Conservation (phyloP, 2,888 invertebrate genomes). For the Portevinia maculata region DNA sequence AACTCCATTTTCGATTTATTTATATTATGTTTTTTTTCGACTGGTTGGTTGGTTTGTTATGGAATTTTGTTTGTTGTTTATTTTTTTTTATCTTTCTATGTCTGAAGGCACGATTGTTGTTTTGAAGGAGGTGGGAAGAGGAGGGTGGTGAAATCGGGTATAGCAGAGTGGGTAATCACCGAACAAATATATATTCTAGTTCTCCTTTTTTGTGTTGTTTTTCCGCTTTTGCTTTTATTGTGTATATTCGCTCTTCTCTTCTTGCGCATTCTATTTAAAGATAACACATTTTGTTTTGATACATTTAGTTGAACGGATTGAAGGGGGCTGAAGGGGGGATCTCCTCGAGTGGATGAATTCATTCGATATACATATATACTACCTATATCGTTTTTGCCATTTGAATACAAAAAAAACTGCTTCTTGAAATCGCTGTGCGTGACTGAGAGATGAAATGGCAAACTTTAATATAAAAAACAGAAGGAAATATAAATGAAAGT, state of each 20-base stretch:
- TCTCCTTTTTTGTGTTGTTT: constrained; percentile 13
- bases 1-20: background rate
- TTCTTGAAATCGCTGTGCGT: constrained; percentile 63
- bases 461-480: constrained; percentile 44
- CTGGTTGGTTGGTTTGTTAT: constrained; percentile 26
- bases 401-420: constrained; percentile 58
- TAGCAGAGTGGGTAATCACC: constrained; percentile 44
- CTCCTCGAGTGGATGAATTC: background rate
- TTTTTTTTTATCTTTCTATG: constrained; percentile 22
- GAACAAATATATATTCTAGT: constrained; percentile 42
- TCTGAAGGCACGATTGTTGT: constrained; percentile 23
- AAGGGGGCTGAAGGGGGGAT: background rate
- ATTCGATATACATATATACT: background rate
- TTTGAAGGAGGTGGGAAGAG: background rate
- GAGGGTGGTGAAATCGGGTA: background rate
- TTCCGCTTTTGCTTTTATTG: constrained; percentile 61
- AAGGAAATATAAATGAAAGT: constrained; percentile 18
- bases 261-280: constrained; percentile 54
- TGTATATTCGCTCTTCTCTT: constrained; percentile 8
- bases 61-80: constrained; percentile 43
- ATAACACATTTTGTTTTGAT: constrained; percentile 60
- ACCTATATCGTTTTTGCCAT: constrained; percentile 37
- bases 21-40: background rate
- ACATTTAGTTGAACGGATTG: constrained; percentile 29
- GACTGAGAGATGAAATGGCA: constrained; percentile 65